Evolutionary conservation across 2,113 vertebrate species (phyloP).

Genomic region (Pterocles gutturalis): DNA sequence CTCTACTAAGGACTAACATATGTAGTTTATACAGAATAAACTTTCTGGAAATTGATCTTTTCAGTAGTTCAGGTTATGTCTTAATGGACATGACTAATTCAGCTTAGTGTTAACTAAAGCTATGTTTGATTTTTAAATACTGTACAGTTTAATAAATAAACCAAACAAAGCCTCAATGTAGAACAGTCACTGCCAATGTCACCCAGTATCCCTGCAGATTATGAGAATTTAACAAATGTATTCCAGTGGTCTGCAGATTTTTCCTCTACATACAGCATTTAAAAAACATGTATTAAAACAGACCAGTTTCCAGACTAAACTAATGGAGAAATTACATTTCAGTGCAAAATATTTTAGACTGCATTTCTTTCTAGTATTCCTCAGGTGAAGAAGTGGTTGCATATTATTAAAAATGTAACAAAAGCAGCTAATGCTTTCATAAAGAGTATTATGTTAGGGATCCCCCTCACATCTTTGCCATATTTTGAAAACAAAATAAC

Average conservation of each 20-base stretch:
- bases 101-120: conserved; percentile 94
- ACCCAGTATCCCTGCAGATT: conserved; percentile 89
- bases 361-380: conserved; percentile 90
- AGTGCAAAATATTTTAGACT: conserved; percentile 98
- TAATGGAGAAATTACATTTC: conserved; percentile 94
- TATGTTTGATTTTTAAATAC: conserved; percentile 98
- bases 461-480: conserved; percentile 83
- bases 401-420: conserved; percentile 98
- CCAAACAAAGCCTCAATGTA: conserved; percentile 93
- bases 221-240: conserved; percentile 83
- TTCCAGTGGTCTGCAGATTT: conserved; percentile 85
- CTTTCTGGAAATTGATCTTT: conserved; percentile 95
- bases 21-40: conserved; percentile 89
- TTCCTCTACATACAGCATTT: conserved; percentile 86
- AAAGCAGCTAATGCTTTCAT: conserved; percentile 98
- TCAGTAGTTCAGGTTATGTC: conserved; percentile 96
- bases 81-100: conserved; percentile 88
- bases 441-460: conserved; percentile 88
- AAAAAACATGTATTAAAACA: conserved; percentile 88
- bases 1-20: conserved; percentile 87
- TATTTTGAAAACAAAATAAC: conserved; percentile 90
- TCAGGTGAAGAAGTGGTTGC: conserved; percentile 98
- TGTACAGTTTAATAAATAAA: conserved; percentile 99
- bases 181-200: conserved; percentile 93
- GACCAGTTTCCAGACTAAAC: conserved; percentile 94